Base-by-base conservation (phyloP, 2,888 invertebrate species). In the Xylota segnis region DNA sequence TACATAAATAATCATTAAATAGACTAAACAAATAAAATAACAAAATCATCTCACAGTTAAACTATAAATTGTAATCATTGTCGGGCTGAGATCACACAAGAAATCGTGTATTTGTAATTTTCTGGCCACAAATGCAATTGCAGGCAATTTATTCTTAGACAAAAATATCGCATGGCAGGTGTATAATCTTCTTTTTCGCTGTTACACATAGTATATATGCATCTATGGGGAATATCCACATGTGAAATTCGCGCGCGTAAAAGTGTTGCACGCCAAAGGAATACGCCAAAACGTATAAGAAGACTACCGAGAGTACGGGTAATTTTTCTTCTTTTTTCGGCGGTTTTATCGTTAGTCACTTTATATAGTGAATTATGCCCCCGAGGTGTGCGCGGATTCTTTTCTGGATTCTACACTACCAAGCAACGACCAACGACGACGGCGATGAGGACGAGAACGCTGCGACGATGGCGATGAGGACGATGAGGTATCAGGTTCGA, bases 101-200 rank as follows among this genome's bases (percentile, higher is more conserved):
- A 59, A 65, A 71, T 72, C 50, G 52, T 58, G 32, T 65, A 32
- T 65, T 16, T 56, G 27, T 61, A 3, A 23, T 23, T 23, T 23
- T 23, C 23, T 65, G 23, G 45, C 37, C 23, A 37, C 71, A 59
- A 61, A 61, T 79, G 70, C 82, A 76, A 78, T 56, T 71, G 68
- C 74, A 74, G 47, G 75, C 75, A 81, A 70, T 76, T 75, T 84
- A 81, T 84, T 84, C 81, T 84, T 81, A 75, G 84, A 81, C 29
- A 18, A 81, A 71, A 81, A 84, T 84, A 81, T 81, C 32, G 58
- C 71, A 59, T 76, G 43, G 81, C 84, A 84, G 84, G 84, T 84
- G 84, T 79, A 66, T 52, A 5, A 5, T 43, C 37, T 45, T 45
- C 50, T n/a, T 54, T 40, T 65, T 63, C 29, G n/a, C 45, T n/a